Conservation (phyloP, 2,113 vertebrate genomes). For the Dolichotis patagonum region DNA sequence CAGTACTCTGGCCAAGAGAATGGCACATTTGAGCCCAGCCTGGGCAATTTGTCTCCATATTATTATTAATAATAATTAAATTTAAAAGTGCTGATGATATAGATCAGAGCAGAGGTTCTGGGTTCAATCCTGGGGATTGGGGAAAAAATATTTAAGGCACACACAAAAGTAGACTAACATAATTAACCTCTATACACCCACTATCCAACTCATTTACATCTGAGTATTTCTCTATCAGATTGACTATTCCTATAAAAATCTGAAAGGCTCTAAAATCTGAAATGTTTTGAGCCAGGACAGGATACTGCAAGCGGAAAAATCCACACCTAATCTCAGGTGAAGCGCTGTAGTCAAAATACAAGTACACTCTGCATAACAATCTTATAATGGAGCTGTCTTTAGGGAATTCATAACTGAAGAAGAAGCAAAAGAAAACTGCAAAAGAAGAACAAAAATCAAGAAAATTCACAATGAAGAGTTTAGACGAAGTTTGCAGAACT, state of each 20-base stretch:
- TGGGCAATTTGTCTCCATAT: neutral
- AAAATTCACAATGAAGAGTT: neutral
- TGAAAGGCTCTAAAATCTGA: neutral
- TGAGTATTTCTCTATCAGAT: neutral
- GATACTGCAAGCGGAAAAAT: neutral
- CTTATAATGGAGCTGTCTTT: neutral
- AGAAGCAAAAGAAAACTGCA: neutral
- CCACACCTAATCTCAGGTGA: neutral
- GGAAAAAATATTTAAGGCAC: neutral
- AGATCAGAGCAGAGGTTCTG: neutral
- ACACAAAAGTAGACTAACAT: neutral
- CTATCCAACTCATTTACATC: neutral
- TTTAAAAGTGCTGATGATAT: neutral
- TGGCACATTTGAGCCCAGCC: neutral
- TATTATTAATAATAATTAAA: neutral
- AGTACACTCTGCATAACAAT: neutral
- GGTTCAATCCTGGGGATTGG: neutral
- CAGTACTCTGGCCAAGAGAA: neutral
- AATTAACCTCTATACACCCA: neutral
- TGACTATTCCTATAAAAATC: neutral
- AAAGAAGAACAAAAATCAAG: neutral
- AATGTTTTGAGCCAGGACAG: neutral
- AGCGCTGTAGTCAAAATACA: neutral
- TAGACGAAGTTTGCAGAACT: neutral
- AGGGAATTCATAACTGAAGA: neutral